Evolutionary conservation across 2,797 vertebrate species (phyloP).

Genomic region (Microchirus variegatus): DNA sequence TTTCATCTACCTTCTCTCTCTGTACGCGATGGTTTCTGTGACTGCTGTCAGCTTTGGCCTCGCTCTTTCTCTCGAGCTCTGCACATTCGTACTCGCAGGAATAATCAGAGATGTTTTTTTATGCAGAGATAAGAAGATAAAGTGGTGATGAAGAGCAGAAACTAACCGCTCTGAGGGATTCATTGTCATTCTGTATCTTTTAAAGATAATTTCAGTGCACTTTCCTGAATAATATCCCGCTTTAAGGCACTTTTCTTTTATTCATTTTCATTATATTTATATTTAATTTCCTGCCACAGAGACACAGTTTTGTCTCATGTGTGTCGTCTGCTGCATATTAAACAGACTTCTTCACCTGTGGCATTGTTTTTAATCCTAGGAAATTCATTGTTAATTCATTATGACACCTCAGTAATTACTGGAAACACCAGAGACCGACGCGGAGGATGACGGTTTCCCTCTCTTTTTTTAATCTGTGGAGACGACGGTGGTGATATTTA

Average conservation of each 20-base stretch:
- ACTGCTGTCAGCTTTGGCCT: constrained; percentile 17
- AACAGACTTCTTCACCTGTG: constrained; percentile 8
- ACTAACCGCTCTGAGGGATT: neutral
- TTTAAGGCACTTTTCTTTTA: neutral
- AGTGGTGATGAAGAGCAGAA: too few species aligned
- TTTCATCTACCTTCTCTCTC: constrained; percentile 25
- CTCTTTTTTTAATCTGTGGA: neutral
- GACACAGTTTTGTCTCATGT: neutral
- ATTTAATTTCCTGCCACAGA: neutral
- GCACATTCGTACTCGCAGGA: too few species aligned
- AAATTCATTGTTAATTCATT: constrained; percentile 16
- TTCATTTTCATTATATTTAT: neutral
- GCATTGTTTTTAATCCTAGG: constrained; percentile 14
- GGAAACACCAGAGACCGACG: neutral
- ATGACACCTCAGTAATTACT: constrained; percentile 11
- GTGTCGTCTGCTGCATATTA: constrained; percentile 4
- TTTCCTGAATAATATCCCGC: constrained; percentile 5
- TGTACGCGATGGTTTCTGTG: constrained; percentile 9
- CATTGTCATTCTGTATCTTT: constrained; percentile 1
- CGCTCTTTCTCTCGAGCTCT: constrained; percentile 13
- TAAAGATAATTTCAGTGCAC: constrained; percentile 3
- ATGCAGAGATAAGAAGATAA: neutral
- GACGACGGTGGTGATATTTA: neutral
- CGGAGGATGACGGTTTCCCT: neutral
- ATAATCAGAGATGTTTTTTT: too few species aligned